A percentile compares a stretch with the other conserved stretches of the same genome.
Evolutionary conservation across 2,888 invertebrate species (phyloP).

Genomic region (Harpagoxenus sublaevis): DNA sequence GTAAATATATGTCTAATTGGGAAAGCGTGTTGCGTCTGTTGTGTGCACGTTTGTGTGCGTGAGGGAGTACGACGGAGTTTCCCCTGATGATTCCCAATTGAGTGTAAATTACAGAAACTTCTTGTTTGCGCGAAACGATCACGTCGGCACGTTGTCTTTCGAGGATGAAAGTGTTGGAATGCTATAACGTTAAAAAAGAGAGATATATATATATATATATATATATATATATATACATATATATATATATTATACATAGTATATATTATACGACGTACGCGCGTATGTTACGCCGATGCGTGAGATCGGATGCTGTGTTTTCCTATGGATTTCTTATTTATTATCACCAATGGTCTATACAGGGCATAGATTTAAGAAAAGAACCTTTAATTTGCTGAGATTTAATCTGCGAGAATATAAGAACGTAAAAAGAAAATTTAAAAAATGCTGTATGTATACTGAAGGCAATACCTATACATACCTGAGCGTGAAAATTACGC

Average conservation of each 20-base stretch:
- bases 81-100: slow-evolving; percentile 69
- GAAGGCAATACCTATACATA: slow-evolving; percentile 76
- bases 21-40: slow-evolving; percentile 53
- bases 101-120: slow-evolving; percentile 72
- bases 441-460: slow-evolving; percentile 72
- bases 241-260: slow-evolving; percentile 54
- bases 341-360: slow-evolving; percentile 85
- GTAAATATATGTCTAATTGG: slow-evolving; percentile 69
- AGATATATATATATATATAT: slow-evolving; percentile 19
- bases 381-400: slow-evolving; percentile 77
- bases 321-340: slow-evolving; percentile 82
- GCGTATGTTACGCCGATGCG: slow-evolving; percentile 59
- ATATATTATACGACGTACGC: slow-evolving; percentile 51
- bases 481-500: slow-evolving; percentile 63
- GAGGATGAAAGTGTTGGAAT: slow-evolving; percentile 44
- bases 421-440: slow-evolving; percentile 47
- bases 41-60: slow-evolving; percentile 48
- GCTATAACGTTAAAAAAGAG: slow-evolving; percentile 51
- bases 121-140: slow-evolving; percentile 9
- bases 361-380: slow-evolving; percentile 85
- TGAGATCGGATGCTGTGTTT: slow-evolving; percentile 71
- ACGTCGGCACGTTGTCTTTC: slow-evolving; percentile 59
- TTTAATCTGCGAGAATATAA: slow-evolving; percentile 59
- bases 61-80: slow-evolving; percentile 52
- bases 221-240: slow-evolving; percentile 6